Evolutionary conservation across 2,113 vertebrate genomes (phyloP), one percentile per base, ranked within the genome.

Genomic region (Hiodon alosoides): DNA sequence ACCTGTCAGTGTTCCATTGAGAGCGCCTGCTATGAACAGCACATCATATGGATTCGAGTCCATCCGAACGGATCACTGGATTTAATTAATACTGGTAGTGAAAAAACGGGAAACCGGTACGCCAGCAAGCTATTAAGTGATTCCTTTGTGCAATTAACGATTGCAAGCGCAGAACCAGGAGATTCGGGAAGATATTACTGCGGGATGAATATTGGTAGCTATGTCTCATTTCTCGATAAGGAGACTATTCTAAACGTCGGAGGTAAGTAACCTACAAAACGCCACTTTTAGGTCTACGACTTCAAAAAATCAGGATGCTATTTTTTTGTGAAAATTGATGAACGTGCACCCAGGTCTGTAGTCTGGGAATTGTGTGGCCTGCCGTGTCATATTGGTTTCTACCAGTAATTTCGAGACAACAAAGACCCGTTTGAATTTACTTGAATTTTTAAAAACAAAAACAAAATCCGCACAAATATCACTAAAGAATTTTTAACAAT

Each of bases 141-240:
- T 2, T 5, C 3, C 2, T 6, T 7, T 4, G 59, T 55, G 54
- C 3, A 54, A 13, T 11, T 65, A 48, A 74, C 4, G 14, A 66
- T 74, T 3, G 4, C 0, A 13, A 11, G 13, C 1, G 72, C 16
- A 7, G 17, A 70, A n/a, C 11, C 58, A 0, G 16, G 7, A 6
- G 75, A 76, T 70, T 76, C 75, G 10, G 75, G 68, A 31, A 57
- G 67, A 7, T 76, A 70, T 76, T 76, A 76, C 68, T 76, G 75
- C 55, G 68, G 52, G 71, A 67, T 57, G 75, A 67, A 76, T 60
- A 50, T 51, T n/a, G 11, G 50, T 48, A 76, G 75, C 68, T 76
- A 76, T 60, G 50, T 76, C 4, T 10, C 6, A 3, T 76, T 71
- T 64, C 10, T 7, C 10, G 60, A 55, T 47, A 62, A 55, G 5